Base-by-base conservation (phyloP, 2,888 invertebrate genomes). In the Helobdella robusta region DNA sequence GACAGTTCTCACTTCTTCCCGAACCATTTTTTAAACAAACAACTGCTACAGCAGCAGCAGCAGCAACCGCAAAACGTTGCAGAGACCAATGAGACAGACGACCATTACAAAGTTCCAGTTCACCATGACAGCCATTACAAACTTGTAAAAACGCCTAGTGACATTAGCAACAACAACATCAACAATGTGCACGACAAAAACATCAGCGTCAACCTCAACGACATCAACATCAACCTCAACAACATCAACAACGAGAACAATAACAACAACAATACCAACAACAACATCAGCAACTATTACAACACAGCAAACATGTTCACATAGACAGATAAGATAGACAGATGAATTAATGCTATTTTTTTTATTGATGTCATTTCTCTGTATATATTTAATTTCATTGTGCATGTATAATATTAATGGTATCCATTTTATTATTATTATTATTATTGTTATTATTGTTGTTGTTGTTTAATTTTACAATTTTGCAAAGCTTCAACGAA, bases 21-120 rank as follows among this genome's bases (percentile, higher is more conserved):
- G 11, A 32, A 59, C 36, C 59, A 59, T 32, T 59, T 36, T n/a
- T n/a, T n/a, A 40, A 11, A 32, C 32, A n/a, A 56, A 28, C 56
- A 23, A 30, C 20, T 30, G 30, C 25, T 6, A 32, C 11, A 59
- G 20, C 28, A 30, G 6, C 30, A 62, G 34, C 36, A 11, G 20
- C 15, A 23, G 36, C 18, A 30, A 54, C 30, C 32, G 54, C 30
- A 54, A 54, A 25, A 54, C 5, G 54, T 54, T 54, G 30, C 54
- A 54, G 25, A 62, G 50, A 50, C 36, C 36, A n/a, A n/a, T n/a
- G n/a, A n/a, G n/a, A n/a, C n/a, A n/a, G n/a, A n/a, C n/a, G n/a
- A n/a, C n/a, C n/a, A n/a, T n/a, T 25, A 50, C 28, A 54, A 6
- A 25, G 32, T 54, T 54, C 8, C 28, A 54, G 6, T 11, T 54